Conservation (phyloP, 1,140 invertebrate species). For the Macrotrachela quadricornifera region DNA sequence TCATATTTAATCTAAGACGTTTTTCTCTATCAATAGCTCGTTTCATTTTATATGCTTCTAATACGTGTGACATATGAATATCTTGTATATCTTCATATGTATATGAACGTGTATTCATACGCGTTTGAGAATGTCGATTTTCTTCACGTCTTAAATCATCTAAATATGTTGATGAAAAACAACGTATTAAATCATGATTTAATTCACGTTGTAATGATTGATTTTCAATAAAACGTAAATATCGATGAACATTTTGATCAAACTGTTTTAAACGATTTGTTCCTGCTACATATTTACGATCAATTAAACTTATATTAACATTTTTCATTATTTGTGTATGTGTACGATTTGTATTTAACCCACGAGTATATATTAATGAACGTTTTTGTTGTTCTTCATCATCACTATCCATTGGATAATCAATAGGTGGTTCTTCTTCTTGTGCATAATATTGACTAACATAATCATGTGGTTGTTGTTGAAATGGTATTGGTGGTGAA, state of each 20-base stretch:
- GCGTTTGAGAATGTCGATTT: not conserved
- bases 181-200: slow-evolving; percentile 4
- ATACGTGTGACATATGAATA: not conserved
- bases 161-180: slow-evolving; percentile 2
- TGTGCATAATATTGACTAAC: not conserved
- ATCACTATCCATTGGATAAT: slow-evolving; percentile 4
- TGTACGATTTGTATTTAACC: not conserved
- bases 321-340: slow-evolving; percentile 6
- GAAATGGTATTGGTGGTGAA: too few species aligned
- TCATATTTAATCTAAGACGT: not conserved
- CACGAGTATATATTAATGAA: not conserved
- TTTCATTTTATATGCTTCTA: slow-evolving; percentile 7
- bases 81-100: slow-evolving; percentile 1
- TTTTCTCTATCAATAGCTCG: slow-evolving; percentile 1
- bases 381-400: slow-evolving; percentile 2
- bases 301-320: slow-evolving; percentile 1
- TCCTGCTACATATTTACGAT: not conserved
- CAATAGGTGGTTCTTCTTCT: not conserved
- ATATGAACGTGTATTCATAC: not conserved
- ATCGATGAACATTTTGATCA: not conserved
- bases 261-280: not conserved
- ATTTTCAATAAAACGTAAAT: not conserved
- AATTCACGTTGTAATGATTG: slow-evolving; percentile 1
- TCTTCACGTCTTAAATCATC: slow-evolving; percentile 6
- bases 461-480: not conserved